Base-by-base conservation (phyloP, 2,888 invertebrate species). In the Meta bourneti region DNA sequence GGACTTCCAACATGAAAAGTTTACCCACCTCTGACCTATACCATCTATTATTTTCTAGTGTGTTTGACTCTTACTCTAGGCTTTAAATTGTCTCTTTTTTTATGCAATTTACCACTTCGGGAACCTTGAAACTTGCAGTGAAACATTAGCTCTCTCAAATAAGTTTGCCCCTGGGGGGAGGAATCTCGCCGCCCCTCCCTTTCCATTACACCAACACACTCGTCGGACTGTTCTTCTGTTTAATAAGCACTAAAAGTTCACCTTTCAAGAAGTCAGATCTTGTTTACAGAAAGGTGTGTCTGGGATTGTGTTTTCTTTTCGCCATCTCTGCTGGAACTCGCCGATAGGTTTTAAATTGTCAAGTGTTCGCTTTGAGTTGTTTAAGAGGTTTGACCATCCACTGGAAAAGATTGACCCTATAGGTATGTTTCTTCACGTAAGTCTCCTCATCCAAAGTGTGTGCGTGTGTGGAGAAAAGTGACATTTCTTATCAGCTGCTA, bases 221-320 rank as follows among this genome's bases (percentile, higher is more conserved):
- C 52, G 19, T 72, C 51, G 48, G 4, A n/a, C 20, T 48, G 61
- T 48, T 85, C 77, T 77, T 20, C 85, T 85, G 85, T 77, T 85
- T 85, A 78, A 85, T 85, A 85, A 77, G 85, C 77, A 77, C 70
- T 78, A 70, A 78, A 70, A 85, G 77, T 77, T 78, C 51, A 83
- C 7, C 72, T 72, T n/a, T 83, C 20, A 51, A 85, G 77, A 54
- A 75, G n/a, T 75, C 48, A 77, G 52, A 20, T 49, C 52, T 75
- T 84, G 75, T 84, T 84, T 84, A 61, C 84, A 84, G 34, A 75
- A 77, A 84, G 84, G 84, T 84, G 84, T 75, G 84, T 61, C 84
- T 54, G 19, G 51, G 51, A 8, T 71, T 34, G 48, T 75, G 61
- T 84, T 84, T 75, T 84, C 74, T 54, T 80, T 69, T 34, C 61